These are phyloP conservation scores for Willisornis vidua DNA, from an alignment of 2,113 vertebrate genomes.

Conservation along the genomic window DNA sequence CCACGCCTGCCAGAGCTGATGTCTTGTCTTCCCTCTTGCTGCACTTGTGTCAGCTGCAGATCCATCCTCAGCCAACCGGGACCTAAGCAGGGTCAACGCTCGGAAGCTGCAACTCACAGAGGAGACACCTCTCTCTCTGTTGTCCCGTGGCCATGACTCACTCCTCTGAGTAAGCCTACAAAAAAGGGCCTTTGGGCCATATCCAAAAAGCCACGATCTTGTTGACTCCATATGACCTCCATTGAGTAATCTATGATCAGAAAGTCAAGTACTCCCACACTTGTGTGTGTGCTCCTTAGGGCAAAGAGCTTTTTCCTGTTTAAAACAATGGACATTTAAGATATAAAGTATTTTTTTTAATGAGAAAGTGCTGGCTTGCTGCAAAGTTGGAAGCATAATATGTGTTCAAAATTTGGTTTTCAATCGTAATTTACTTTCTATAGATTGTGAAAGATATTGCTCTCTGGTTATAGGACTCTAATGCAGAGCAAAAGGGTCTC, in stretches of 20 bases:
- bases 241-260: neutral
- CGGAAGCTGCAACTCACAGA: neutral
- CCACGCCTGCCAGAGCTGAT: neutral
- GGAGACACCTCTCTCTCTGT: neutral
- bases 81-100: neutral
- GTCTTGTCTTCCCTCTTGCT: fast-evolving
- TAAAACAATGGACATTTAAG: neutral
- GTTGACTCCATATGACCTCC: neutral
- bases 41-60: fast-evolving
- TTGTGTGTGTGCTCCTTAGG: neutral
- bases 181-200: neutral
- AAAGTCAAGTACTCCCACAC: neutral
- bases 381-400: neutral
- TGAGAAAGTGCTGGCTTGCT: neutral
- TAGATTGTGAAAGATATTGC: conserved; percentile 43
- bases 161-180: neutral
- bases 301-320: neutral
- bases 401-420: conserved; percentile 25
- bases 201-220: neutral
- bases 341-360: neutral
- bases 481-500: conserved; percentile 18
- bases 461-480: neutral
- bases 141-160: neutral
- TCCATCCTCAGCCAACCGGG: fast-evolving
- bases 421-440: conserved; percentile 44